Percentiles rank a stretch among this genome's conserved stretches.
Conservation (phyloP, 2,113 vertebrate species). For the Oostethus manadensis region DNA sequence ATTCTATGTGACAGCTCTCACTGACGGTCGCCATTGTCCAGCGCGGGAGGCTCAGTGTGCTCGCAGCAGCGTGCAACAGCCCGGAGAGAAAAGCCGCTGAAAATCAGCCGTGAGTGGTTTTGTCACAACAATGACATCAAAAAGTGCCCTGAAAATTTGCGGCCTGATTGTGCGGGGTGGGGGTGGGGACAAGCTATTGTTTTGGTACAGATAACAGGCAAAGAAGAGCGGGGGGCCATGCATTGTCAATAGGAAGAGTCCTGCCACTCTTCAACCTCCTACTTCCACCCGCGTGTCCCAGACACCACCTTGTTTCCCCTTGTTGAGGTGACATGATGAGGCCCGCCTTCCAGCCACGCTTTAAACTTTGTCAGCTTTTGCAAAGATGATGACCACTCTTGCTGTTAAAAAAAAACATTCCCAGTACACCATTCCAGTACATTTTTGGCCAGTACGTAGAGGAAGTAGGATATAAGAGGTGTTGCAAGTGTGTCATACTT, state of each 20-base stretch:
- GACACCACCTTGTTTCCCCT: slow-evolving; percentile 29
- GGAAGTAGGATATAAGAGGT: too few species aligned
- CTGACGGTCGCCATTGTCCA: slow-evolving; percentile 23
- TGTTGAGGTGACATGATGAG: slow-evolving; percentile 11
- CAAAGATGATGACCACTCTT: too few species aligned
- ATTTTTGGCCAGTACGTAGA: too few species aligned
- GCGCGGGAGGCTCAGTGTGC: slow-evolving; percentile 17
- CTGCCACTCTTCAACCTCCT: slow-evolving; percentile 11
- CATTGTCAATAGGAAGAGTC: slow-evolving; percentile 57
- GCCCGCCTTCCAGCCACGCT: slow-evolving; percentile 24
- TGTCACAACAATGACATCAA: slow-evolving; percentile 64
- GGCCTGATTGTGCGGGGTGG: slow-evolving; percentile 16
- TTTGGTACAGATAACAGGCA: slow-evolving; percentile 52
- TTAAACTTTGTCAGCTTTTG: slow-evolving; percentile 44
- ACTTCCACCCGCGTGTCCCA: slow-evolving; percentile 14
- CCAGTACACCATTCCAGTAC: too few species aligned
- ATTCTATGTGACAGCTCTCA: slow-evolving; percentile 26
- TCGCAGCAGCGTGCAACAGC: slow-evolving; percentile 31
- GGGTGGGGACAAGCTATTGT: slow-evolving; percentile 49
- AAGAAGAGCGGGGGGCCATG: slow-evolving; percentile 3
- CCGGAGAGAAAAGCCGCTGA: slow-evolving; percentile 20
- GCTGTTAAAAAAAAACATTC: too few species aligned
- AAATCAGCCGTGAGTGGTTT: slow-evolving; percentile 39
- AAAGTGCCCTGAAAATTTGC: slow-evolving; percentile 51
- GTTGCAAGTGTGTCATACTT: too few species aligned